Percentiles rank a stretch among this genome's conserved stretches.
phyloP scores from a whole-genome alignment of 2,888 invertebrate genomes.

The Athalia cordata region DNA sequence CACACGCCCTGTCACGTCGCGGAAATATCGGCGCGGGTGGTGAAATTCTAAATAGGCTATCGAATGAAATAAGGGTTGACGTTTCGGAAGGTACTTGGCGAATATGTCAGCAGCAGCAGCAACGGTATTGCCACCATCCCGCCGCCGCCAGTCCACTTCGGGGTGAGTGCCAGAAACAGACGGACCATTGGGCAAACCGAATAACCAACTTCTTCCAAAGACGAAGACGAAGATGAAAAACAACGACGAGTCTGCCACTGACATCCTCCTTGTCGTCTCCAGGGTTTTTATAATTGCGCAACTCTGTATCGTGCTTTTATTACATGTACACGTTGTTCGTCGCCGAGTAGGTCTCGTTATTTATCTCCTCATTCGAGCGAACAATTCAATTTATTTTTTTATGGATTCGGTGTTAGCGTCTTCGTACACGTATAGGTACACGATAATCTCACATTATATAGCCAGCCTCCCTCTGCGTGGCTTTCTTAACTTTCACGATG shows the following conservation, averaged over 20 bases:
- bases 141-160: no score
- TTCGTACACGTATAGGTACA: not conserved
- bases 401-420: not conserved
- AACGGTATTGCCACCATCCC: no score
- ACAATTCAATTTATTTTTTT: conserved; percentile 29
- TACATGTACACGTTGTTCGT: not conserved
- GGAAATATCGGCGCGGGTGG: not conserved
- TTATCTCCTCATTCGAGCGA: conserved; percentile 22
- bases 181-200: no score
- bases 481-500: no score
- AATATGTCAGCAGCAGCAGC: not conserved
- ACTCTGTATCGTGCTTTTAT: not conserved
- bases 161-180: no score
- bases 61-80: conserved; percentile 6
- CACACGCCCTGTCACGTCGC: no score
- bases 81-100: not conserved
- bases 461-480: not conserved
- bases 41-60: not conserved
- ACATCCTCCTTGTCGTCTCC: no score
- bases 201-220: no score
- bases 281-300: no score
- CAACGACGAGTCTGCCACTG: no score
- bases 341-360: conserved; percentile 12
- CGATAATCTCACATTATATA: not conserved
- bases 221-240: no score